These are phyloP conservation scores for Cyanistes caeruleus DNA, from an alignment of 2,113 vertebrate species.

Conservation along the genomic window DNA sequence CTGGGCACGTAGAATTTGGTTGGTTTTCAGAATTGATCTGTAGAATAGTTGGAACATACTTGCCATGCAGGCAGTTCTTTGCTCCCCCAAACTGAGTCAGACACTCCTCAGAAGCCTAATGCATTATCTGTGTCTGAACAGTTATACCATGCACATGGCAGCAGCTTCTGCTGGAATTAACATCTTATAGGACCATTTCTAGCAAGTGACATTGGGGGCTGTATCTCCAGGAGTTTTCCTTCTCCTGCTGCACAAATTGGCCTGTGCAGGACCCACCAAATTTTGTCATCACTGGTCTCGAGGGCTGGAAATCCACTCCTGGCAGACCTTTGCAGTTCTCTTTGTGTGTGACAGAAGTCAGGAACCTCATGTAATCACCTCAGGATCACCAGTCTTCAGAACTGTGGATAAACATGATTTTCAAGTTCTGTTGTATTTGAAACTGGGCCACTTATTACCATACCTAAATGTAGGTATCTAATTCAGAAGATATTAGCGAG, in stretches of 20 bases:
- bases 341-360: background rate
- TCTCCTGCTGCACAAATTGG: background rate
- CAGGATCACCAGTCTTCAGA: background rate
- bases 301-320: background rate
- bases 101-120: background rate
- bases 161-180: background rate
- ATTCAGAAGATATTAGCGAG: background rate
- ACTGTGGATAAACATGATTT: background rate
- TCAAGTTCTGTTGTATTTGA: background rate
- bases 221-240: rapidly evolving
- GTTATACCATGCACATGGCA: too few species aligned
- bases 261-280: background rate
- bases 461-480: background rate
- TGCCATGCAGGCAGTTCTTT: background rate
- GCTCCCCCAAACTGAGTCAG: background rate
- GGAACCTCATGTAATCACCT: background rate
- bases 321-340: background rate
- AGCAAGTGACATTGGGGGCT: background rate
- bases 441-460: background rate
- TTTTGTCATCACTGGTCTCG: background rate
- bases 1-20: background rate
- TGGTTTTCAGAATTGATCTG: background rate
- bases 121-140: too few species aligned
- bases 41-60: background rate
- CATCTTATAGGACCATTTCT: background rate